Conservation (phyloP, 2,797 vertebrate species). For the Gymnothorax javanicus region DNA sequence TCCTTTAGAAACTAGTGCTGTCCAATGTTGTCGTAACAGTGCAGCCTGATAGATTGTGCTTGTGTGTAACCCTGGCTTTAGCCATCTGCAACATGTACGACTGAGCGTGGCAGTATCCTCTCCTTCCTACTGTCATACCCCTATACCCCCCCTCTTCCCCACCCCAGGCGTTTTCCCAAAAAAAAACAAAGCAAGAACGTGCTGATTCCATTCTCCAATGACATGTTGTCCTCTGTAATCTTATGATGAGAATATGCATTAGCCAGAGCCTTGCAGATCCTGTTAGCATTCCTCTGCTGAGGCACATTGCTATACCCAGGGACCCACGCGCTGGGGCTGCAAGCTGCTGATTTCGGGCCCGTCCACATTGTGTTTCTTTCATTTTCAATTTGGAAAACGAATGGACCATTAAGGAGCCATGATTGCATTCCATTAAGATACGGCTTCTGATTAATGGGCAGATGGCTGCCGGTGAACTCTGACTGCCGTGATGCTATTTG, state of each 20-base stretch:
- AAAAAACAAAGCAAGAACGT: conserved; percentile 9
- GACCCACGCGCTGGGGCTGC: not conserved
- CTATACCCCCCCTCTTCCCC: not conserved
- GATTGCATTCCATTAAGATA: conserved; percentile 22
- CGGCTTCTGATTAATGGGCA: conserved; percentile 16
- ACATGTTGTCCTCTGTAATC: conserved; percentile 1
- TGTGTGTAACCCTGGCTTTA: not conserved
- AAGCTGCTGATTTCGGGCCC: not conserved
- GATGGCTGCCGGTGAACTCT: conserved; percentile 8
- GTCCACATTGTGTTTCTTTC: not conserved
- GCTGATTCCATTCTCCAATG: not conserved
- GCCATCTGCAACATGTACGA: not conserved
- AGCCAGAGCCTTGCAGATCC: not conserved
- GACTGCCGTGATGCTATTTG: not conserved
- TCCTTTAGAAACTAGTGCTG: not conserved
- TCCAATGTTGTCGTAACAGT: not conserved
- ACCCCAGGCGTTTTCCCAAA: not conserved
- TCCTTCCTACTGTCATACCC: not conserved
- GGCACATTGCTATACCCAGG: too few relatives aligned
- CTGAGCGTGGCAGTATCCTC: not conserved
- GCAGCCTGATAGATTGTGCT: not conserved
- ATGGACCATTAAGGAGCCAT: conserved; percentile 11
- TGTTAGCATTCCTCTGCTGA: not conserved
- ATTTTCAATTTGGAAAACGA: conserved; percentile 16
- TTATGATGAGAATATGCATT: conserved; percentile 12